Evolutionary conservation across 2,888 invertebrate genomes (phyloP).

Genomic region (Heliconius ismenius): DNA sequence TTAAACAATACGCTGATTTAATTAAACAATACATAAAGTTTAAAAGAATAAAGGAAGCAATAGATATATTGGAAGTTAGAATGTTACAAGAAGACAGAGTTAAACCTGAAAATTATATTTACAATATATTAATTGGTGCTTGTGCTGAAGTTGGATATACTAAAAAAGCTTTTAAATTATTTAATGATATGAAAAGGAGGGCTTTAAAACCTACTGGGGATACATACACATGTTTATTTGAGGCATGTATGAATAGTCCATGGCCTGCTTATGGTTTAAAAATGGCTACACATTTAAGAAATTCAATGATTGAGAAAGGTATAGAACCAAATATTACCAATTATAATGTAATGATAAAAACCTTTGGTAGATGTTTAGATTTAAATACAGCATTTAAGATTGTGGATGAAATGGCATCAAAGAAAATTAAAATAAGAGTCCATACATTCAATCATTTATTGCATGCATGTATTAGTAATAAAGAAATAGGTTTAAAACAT

Average conservation of each 20-base stretch:
- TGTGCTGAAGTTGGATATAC: constrained; percentile 92
- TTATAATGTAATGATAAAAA: constrained; percentile 95
- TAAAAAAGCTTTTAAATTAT: constrained; percentile 92
- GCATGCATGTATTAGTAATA: constrained; percentile 91
- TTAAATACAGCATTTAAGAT: constrained; percentile 88
- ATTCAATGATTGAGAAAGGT: constrained; percentile 86
- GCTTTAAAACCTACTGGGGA: constrained; percentile 85
- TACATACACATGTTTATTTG: constrained; percentile 92
- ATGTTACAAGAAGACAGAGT: constrained; percentile 90
- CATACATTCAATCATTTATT: constrained; percentile 90
- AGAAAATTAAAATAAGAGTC: constrained; percentile 82
- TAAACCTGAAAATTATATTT: constrained; percentile 90
- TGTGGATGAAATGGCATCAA: constrained; percentile 91
- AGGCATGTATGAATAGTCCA: constrained; percentile 92
- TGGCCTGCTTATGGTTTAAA: constrained; percentile 85
- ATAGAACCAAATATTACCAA: constrained; percentile 87
- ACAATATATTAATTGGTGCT: constrained; percentile 90
- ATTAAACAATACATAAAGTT: constrained; percentile 85
- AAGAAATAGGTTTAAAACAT: constrained; percentile 89
- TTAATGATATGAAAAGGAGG: constrained; percentile 90
- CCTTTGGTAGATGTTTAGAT: constrained; percentile 92
- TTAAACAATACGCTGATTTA: constrained; percentile 85
- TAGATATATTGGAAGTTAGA: constrained; percentile 88
- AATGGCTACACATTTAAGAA: constrained; percentile 84
- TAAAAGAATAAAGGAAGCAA: constrained; percentile 87